Evolutionary conservation across 2,888 invertebrate genomes (phyloP), one percentile per base, ranked within the genome.

Genomic region (Oeneis ivallda): DNA sequence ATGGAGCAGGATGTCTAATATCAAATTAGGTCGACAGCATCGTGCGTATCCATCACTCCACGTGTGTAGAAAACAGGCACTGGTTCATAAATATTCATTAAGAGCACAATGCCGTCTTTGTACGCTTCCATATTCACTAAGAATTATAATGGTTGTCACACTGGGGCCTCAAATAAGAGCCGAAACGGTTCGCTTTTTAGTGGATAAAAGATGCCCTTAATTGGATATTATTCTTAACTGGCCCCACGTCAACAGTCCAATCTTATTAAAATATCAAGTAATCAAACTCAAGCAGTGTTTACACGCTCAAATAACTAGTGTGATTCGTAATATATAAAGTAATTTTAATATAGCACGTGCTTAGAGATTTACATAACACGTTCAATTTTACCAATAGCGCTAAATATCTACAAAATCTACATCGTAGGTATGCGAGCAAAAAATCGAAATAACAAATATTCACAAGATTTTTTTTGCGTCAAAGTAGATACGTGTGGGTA

Each of bases 111-210:
- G 85, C 84, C 82, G 79, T 83, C 86, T 89, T 89, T 90, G 87
- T 89, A 83, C 74, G 85, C 85, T 86, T 87, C 84, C 84, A 88
- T 85, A 90, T 91, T 89, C 88, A 86, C 82, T 81, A 76, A 77
- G 87, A 91, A 91, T 89, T 89, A 88, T 89, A 90, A 91, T 90
- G 86, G 86, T 86, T 89, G 89, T 88, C 87, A 85, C 86, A 87
- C 11, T 86, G 85, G 83, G 86, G 87, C 81, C 84, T 80, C 82
- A 84, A 89, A 90, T 88, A 89, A 91, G 81, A 87, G 85, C 83
- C 88, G 86, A 86, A 88, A 90, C 88, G 85, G 81, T 79, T 82
- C 84, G 82, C 86, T 86, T 91, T 91, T 86, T 75, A 79, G 75
- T 83, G 79, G 81, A 89, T 87, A 90, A 89, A 89, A 87, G 86